Base-by-base conservation (phyloP, 2,113 vertebrate species). In the Onychostruthus taczanowskii region DNA sequence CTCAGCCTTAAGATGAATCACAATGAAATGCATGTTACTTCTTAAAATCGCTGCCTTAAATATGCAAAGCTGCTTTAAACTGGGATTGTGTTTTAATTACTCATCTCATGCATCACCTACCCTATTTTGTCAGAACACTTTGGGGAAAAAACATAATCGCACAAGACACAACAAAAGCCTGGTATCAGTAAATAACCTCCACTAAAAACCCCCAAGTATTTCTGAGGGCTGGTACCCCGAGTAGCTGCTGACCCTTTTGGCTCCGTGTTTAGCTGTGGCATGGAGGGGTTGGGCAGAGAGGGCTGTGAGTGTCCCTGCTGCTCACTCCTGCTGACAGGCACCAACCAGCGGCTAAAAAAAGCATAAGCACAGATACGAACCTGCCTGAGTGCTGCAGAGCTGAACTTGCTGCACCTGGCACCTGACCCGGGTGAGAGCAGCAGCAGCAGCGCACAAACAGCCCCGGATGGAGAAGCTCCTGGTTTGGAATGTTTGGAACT, bases 41-140 rank as follows among this genome's bases (percentile, higher is more conserved):
- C 66, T 94, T 76, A 89, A 92, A 92, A 75, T 75, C n/a, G 4
- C 69, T 63, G 79, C 86, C 92, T 85, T 85, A 77, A 88, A 46
- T 90, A 92, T 17, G 86, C 68, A 93, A 93, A 95, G 93, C 93
- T 73, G 88, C 95, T 93, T 93, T 84, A 74, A 95, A 63, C 67
- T 64, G 69, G 79, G 84, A 80, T 83, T 90, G 80, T 37, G 75
- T 81, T 85, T 87, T 86, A 61, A 92, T 78, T 86, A 56, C 56
- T 81, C 82, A 64, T 75, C 90, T 90, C 69, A 75, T 50, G 83
- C 86, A 94, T 93, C 92, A 94, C 93, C 88, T 95, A 72, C 3
- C 24, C 62, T 75, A 70, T 22, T 87, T 43, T 89, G 73, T 79
- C 79, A 81, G 72, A 84, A 84, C 55, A 66, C 59, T 89, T 24